phyloP scores from a whole-genome alignment of 2,888 invertebrate genomes.

The Rapana venosa region DNA sequence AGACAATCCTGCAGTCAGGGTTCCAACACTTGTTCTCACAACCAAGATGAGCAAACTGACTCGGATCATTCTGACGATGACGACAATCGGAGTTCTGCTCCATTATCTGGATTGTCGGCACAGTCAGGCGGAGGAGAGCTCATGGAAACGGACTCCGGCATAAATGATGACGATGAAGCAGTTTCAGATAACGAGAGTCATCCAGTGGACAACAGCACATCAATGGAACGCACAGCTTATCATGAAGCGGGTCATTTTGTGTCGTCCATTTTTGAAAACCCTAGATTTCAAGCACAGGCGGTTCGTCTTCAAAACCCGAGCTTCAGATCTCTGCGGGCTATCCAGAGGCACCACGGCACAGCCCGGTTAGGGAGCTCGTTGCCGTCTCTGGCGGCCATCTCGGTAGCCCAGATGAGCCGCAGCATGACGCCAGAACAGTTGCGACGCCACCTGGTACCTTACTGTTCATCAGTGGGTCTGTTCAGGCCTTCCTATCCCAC shows the following conservation, averaged over 20 bases:
- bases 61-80: neutral
- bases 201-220: neutral
- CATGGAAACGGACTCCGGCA: neutral
- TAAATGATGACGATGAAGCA: neutral
- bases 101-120: neutral
- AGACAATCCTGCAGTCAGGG: neutral
- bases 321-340: too few species aligned
- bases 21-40: too few species aligned
- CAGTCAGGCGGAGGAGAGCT: neutral
- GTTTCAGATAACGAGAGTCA: neutral
- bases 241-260: neutral
- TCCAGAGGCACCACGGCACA: neutral
- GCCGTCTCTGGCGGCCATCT: neutral
- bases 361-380: neutral
- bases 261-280: neutral
- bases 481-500: neutral
- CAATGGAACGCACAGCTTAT: neutral
- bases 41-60: too few species aligned
- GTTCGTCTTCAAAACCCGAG: too few species aligned
- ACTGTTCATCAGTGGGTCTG: too few species aligned
- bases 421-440: neutral
- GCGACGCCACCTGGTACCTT: neutral
- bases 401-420: neutral
- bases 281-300: too few species aligned
- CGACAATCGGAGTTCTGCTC: neutral